A percentile compares a stretch with the other conserved stretches of the same genome.
These are phyloP conservation scores for Trypoxylus dichotomus DNA, from an alignment of 1,140 invertebrate genomes.

Conservation along the genomic window DNA sequence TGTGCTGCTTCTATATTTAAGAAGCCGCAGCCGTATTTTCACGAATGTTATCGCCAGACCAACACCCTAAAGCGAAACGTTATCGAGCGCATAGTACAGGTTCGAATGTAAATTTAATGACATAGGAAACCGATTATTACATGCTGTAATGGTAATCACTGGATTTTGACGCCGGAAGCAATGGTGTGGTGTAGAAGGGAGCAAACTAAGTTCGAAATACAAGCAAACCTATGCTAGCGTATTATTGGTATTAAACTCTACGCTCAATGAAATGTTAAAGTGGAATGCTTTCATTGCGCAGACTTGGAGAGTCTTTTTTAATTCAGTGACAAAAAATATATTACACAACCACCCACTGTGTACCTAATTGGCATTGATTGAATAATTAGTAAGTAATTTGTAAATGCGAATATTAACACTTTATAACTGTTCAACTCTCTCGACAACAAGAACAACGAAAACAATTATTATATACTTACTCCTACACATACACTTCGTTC, in stretches of 20 bases:
- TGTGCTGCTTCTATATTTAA: neutral
- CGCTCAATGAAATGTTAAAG: neutral
- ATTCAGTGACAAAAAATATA: too few species aligned
- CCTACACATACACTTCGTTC: too few species aligned
- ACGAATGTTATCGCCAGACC: neutral
- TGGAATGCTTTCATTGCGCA: too few species aligned
- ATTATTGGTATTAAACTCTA: neutral
- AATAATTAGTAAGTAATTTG: too few species aligned
- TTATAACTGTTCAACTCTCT: too few species aligned
- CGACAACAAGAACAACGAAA: too few species aligned
- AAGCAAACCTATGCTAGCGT: neutral
- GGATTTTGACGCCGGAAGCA: neutral
- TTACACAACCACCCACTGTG: too few species aligned
- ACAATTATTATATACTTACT: too few species aligned
- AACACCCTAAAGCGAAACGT: neutral
- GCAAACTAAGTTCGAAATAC: neutral
- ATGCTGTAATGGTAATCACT: neutral
- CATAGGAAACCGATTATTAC: slow-evolving; percentile 22
- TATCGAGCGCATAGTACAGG: neutral
- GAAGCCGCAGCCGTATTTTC: neutral
- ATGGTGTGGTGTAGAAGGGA: neutral
- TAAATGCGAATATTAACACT: too few species aligned
- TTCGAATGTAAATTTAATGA: neutral
- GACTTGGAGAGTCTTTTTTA: neutral
- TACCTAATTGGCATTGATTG: too few species aligned